Percentiles rank a stretch among this genome's conserved stretches.
These are phyloP conservation scores for Silurus asotus DNA, from an alignment of 2,113 vertebrate genomes.

Conservation along the genomic window DNA sequence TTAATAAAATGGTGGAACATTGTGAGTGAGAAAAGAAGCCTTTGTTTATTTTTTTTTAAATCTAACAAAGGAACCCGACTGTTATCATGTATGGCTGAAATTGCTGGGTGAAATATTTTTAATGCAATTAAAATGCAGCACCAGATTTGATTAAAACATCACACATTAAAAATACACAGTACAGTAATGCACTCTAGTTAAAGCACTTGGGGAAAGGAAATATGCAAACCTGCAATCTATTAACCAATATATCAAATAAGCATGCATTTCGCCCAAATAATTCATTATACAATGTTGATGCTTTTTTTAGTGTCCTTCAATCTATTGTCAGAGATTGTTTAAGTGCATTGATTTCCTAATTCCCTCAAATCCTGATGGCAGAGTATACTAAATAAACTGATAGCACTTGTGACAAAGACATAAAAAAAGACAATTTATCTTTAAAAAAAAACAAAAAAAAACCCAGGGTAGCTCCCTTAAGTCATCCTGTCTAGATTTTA, in stretches of 20 bases:
- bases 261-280: not conserved
- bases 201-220: not conserved
- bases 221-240: not conserved
- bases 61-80: not conserved
- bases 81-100: not conserved
- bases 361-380: not conserved
- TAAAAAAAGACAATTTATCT: slow-evolving; percentile 32
- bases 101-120: not conserved
- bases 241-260: not conserved
- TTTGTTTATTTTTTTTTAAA: not conserved
- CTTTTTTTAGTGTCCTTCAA: not conserved
- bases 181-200: not conserved
- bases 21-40: not conserved
- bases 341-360: not conserved
- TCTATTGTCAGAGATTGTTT: not conserved
- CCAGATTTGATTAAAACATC: not conserved
- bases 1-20: not conserved
- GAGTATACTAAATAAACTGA: slow-evolving; percentile 1
- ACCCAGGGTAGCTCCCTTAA: slow-evolving; percentile 36
- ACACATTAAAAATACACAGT: not conserved
- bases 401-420: slow-evolving; percentile 28
- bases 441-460: slow-evolving; percentile 32
- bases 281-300: not conserved
- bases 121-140: not conserved
- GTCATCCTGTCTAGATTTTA: slow-evolving; percentile 56